Conservation (phyloP, 2,113 vertebrate species). For the Tyrannus savana region DNA sequence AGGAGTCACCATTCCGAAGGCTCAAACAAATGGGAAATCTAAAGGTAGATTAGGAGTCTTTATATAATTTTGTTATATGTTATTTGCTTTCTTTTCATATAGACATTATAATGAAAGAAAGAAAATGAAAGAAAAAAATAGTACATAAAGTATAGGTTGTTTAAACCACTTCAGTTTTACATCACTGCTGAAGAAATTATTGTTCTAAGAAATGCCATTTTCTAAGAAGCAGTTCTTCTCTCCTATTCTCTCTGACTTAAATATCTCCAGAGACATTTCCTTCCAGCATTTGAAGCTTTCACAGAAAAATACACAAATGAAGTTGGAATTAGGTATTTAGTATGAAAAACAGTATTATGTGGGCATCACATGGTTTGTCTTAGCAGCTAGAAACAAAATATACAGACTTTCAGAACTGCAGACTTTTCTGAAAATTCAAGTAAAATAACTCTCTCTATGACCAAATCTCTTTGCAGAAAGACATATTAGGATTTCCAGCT, state of each 20-base stretch:
- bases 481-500: neutral
- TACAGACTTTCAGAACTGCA: neutral
- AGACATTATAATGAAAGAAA: neutral
- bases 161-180: neutral
- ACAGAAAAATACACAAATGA: neutral
- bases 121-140: neutral
- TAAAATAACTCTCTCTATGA: constrained; percentile 8
- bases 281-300: neutral
- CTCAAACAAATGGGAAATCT: neutral
- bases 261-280: neutral
- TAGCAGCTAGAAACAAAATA: neutral
- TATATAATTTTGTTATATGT: neutral
- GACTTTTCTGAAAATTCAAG: neutral
- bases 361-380: neutral
- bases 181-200: neutral
- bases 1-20: neutral
- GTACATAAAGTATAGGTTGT: neutral
- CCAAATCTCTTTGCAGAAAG: neutral
- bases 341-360: neutral
- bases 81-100: neutral
- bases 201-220: neutral
- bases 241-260: neutral
- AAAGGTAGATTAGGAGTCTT: neutral
- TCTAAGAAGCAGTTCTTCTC: neutral
- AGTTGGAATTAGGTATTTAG: neutral